These are phyloP conservation scores for Morbakka virulenta DNA, from an alignment of 30 jellyfish, hydroid and myxozoan genomes.

Conservation along the genomic window DNA sequence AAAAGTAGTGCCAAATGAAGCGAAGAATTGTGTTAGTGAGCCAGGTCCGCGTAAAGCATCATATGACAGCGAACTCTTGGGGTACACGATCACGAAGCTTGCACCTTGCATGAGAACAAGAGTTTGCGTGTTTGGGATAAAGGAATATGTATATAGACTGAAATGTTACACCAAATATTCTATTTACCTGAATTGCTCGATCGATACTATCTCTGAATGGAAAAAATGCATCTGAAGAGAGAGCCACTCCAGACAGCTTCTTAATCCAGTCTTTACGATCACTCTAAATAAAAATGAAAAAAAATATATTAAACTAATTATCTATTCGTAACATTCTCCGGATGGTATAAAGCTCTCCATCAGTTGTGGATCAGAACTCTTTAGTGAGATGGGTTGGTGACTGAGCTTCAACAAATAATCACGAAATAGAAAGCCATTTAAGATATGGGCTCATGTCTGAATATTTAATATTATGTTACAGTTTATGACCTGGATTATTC, in stretches of 20 bases:
- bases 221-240: conserved; percentile 92
- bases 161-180: not conserved
- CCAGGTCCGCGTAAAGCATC: too few species aligned
- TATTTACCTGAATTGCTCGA: conserved; percentile 80
- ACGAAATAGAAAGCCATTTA: too few species aligned
- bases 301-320: not conserved
- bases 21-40: too few species aligned
- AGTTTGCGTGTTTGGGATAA: not conserved
- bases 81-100: too few species aligned
- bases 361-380: not conserved
- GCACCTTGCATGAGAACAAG: too few species aligned
- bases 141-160: not conserved
- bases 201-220: conserved; percentile 92
- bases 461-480: too few species aligned
- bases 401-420: too few species aligned
- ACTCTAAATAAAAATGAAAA: conserved; percentile 31
- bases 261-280: conserved; percentile 72
- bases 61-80: too few species aligned
- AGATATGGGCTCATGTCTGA: too few species aligned
- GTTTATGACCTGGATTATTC: too few species aligned
- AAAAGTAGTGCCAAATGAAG: too few species aligned
- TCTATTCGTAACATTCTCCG: not conserved
- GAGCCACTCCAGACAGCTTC: conserved; percentile 60
- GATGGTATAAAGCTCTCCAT: not conserved
- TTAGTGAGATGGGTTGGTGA: not conserved